These are phyloP conservation scores for Himalopsyche japonica DNA, from an alignment of 2,888 invertebrate species.

Conservation along the genomic window DNA sequence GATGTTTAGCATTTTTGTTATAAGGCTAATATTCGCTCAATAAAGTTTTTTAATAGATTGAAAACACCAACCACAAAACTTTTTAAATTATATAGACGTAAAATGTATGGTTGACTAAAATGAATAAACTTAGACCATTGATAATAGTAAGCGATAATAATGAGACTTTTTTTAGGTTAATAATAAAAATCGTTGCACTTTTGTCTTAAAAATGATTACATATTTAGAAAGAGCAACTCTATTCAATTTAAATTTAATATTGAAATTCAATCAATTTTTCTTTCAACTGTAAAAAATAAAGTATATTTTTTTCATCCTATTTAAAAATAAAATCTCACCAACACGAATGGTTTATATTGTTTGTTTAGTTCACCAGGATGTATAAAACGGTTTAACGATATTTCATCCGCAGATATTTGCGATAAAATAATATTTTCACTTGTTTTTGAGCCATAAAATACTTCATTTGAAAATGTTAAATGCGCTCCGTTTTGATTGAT, in stretches of 20 bases:
- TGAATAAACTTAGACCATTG: neutral
- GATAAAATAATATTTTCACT: neutral
- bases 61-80: conserved; percentile 12
- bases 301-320: too few species aligned
- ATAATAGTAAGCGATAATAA: neutral
- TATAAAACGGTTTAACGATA: neutral
- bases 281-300: too few species aligned
- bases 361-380: too few species aligned
- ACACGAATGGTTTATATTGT: too few species aligned
- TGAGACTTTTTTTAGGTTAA: too few species aligned
- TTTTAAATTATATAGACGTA: conserved; percentile 6
- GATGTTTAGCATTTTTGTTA: conserved; percentile 28
- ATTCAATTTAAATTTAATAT: too few species aligned
- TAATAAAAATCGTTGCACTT: too few species aligned
- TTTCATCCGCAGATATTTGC: neutral
- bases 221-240: too few species aligned
- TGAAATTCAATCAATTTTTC: too few species aligned
- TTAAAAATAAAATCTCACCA: too few species aligned
- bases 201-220: too few species aligned
- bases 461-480: neutral
- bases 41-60: conserved; percentile 2
- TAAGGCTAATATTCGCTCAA: conserved; percentile 21
- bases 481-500: neutral
- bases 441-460: neutral
- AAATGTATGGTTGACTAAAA: too few species aligned